Evolutionary conservation across 1,140 invertebrate genomes (phyloP).

Genomic region (Dreissena polymorpha): DNA sequence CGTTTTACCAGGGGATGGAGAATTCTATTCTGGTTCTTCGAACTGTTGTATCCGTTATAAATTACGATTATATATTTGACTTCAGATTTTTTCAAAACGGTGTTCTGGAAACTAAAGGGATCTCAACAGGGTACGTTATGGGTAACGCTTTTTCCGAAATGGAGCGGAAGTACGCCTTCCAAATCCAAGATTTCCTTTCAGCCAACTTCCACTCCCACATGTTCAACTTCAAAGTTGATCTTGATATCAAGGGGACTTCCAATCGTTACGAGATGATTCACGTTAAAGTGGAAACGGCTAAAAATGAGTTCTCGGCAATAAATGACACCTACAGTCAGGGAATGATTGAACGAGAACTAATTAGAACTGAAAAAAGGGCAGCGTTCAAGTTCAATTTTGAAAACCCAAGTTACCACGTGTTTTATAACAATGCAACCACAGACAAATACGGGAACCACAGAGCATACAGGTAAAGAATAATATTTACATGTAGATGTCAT

Average conservation of each 20-base stretch:
- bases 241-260: conserved; percentile 62
- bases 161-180: conserved; percentile 55
- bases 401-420: conserved; percentile 67
- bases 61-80: conserved; percentile 73
- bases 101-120: conserved; percentile 60
- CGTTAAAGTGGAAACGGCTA: conserved; percentile 46
- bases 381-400: conserved; percentile 67
- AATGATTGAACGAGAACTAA: conserved; percentile 28
- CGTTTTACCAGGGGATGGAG: conserved; percentile 63
- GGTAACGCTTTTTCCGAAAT: conserved; percentile 30
- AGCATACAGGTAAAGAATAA: conserved; percentile 55
- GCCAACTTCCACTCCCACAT: conserved; percentile 68
- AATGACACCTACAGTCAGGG: conserved; percentile 45
- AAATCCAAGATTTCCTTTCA: conserved; percentile 59
- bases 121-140: conserved; percentile 66
- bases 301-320: conserved; percentile 49
- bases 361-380: conserved; percentile 61
- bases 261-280: conserved; percentile 67
- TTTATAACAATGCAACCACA: conserved; percentile 63
- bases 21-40: conserved; percentile 63
- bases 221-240: conserved; percentile 69
- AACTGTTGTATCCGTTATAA: conserved; percentile 62
- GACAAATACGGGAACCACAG: conserved; percentile 59
- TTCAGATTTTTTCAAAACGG: conserved; percentile 71
- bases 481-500: too few relatives aligned